Conservation (phyloP, 2,888 invertebrate species). For the Girardia tigrina region DNA sequence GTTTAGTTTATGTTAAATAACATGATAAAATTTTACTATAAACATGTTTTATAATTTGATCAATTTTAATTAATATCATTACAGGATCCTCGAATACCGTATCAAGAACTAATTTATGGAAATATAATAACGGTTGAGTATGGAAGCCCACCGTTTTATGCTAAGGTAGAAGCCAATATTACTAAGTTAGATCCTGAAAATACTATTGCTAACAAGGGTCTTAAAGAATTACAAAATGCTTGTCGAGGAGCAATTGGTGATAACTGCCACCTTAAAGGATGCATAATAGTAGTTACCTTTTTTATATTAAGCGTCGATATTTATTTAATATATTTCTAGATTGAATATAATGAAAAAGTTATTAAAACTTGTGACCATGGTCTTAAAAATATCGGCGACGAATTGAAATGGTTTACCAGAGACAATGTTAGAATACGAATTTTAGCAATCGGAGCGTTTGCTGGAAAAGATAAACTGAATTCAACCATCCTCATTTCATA, state of each 20-base stretch:
- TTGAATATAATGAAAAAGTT: neutral
- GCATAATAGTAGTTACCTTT: neutral
- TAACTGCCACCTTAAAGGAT: neutral
- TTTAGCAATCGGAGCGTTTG: neutral
- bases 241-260: neutral
- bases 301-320: neutral
- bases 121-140: neutral
- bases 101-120: slow-evolving; percentile 6
- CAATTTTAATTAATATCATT: neutral
- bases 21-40: too few relatives aligned
- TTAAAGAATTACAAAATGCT: neutral
- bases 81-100: neutral
- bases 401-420: neutral
- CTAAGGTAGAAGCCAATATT: neutral
- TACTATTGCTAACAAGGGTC: neutral
- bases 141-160: neutral
- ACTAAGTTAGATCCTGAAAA: neutral
- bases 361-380: neutral
- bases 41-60: too few relatives aligned
- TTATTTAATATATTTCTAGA: neutral
- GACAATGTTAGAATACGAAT: slow-evolving; percentile 4
- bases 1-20: too few relatives aligned
- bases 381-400: neutral
- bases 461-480: neutral
- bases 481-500: neutral